Base-by-base conservation (phyloP, 2,797 vertebrate genomes). In the Pipistrellus pipistrellus region DNA sequence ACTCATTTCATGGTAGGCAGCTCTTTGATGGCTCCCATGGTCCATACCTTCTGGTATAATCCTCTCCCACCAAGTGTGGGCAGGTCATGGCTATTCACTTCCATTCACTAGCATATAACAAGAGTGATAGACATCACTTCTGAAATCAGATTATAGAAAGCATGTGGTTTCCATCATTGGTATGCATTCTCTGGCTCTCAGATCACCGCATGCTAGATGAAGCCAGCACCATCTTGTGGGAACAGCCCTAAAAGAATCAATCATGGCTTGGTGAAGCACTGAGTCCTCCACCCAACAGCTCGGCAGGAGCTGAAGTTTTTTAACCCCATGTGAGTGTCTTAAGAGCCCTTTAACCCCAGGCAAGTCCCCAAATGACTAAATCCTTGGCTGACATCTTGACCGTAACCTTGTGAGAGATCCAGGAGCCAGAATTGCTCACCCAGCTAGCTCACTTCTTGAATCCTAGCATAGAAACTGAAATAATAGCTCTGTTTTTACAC, bases 251-350 rank as follows among this genome's bases (percentile, higher is more conserved):
- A 30, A 27, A 86, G 44, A 75, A 32, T 41, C 9, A 21, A 11
- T 0, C 4, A 0, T 14, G 41, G 12, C 18, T 27, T 12, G 27
- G 20, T 6, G 30, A 89, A 35, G 32, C 4, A 17, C 73, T 0
- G 4, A 25, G 11, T 32, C 10, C 35, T 14, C 6, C 0, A 0
- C 27, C 41, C 27, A 27, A 12, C 4, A 48, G 10, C 27, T 23
- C 0, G 0, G 35, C 8, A 32, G 30, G 13, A 78, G 3, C 11
- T 18, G 18, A 30, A 10, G 12, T 75, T 81, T 41, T 4, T n/a
- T 12, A 20, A 8, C 48, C 3, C 59, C 51, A 23, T 0, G 0
- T 2, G 10, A 38, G 3, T 3, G 1, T 48, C 25, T 78, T 44
- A 20, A 44, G 17, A 32, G 6, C 12, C 0, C n/a, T 66, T 44